phyloP scores from a whole-genome alignment of 1,140 invertebrate genomes.

The Eubasilissa regina region DNA sequence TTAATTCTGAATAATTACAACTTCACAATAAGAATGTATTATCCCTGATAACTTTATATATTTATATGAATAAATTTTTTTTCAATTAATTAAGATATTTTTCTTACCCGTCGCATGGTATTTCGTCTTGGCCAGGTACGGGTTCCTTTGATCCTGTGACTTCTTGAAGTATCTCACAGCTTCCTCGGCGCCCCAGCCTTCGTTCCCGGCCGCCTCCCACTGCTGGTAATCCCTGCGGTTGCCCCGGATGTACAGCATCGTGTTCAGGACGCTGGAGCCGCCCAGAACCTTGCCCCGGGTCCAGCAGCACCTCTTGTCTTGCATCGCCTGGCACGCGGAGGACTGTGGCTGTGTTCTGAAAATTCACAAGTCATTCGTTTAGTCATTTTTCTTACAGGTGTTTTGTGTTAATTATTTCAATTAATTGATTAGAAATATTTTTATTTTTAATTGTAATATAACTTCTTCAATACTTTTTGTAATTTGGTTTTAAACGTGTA shows the following conservation, averaged over 20 bases:
- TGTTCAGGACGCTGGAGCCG: slow-evolving; percentile 89
- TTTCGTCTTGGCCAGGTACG: slow-evolving; percentile 81
- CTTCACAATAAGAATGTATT: too few relatives aligned
- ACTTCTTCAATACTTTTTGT: not conserved
- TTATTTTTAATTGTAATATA: too few relatives aligned
- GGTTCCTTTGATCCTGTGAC: slow-evolving; percentile 87
- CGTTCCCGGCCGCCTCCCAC: slow-evolving; percentile 91
- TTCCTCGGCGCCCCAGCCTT: slow-evolving; percentile 91
- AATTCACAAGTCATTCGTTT: slow-evolving; percentile 50
- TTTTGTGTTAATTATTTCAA: too few relatives aligned
- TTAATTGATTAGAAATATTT: too few relatives aligned
- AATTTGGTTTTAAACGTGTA: not conserved
- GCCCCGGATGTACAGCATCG: slow-evolving; percentile 94
- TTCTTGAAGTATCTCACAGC: slow-evolving; percentile 92
- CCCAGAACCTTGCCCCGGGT: slow-evolving; percentile 89
- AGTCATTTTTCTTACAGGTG: too few relatives aligned
- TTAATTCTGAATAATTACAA: too few relatives aligned
- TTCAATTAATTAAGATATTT: too few relatives aligned
- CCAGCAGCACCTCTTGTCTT: slow-evolving; percentile 86
- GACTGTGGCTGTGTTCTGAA: slow-evolving; percentile 86
- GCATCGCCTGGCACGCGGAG: slow-evolving; percentile 88
- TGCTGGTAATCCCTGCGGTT: slow-evolving; percentile 92
- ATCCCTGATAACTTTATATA: too few relatives aligned
- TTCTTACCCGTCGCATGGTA: slow-evolving; percentile 80
- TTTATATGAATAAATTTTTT: too few relatives aligned